Evolutionary conservation across 2,113 vertebrate genomes (phyloP).

Genomic region (Hippocampus barbouri): DNA sequence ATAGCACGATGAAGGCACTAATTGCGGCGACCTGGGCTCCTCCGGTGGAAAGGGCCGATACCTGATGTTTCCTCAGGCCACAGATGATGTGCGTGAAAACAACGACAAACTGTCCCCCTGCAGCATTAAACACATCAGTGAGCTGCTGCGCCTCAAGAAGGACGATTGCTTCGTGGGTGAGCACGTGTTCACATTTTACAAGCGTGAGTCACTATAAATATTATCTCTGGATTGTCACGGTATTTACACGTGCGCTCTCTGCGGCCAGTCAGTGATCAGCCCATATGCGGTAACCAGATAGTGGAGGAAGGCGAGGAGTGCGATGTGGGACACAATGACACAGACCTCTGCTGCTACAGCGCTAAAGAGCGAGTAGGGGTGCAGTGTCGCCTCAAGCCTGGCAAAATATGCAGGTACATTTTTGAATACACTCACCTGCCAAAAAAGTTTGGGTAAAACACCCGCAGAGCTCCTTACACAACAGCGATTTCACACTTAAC

Average conservation of each 20-base stretch:
- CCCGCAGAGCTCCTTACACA: not conserved
- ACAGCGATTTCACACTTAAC: no score
- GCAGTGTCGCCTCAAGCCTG: slow-evolving; percentile 72
- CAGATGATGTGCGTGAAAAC: slow-evolving; percentile 73
- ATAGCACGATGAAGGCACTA: slow-evolving; percentile 74
- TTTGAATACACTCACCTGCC: not conserved
- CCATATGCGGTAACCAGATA: slow-evolving; percentile 81
- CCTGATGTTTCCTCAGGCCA: slow-evolving; percentile 79
- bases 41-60: slow-evolving; percentile 66
- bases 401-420: slow-evolving; percentile 73
- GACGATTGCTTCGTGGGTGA: slow-evolving; percentile 79
- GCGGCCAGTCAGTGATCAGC: slow-evolving; percentile 70
- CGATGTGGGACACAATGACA: slow-evolving; percentile 67
- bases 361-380: slow-evolving; percentile 51
- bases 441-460: not conserved
- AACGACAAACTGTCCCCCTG: slow-evolving; percentile 79
- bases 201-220: slow-evolving; percentile 9
- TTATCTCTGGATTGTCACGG: not conserved
- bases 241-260: slow-evolving; percentile 4
- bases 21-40: slow-evolving; percentile 66
- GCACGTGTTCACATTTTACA: slow-evolving; percentile 14
- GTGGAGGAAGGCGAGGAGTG: slow-evolving; percentile 78
- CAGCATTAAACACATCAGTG: slow-evolving; percentile 68
- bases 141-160: slow-evolving; percentile 70
- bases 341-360: slow-evolving; percentile 75